Evolutionary conservation across 2,797 vertebrate genomes (phyloP), one percentile per base, ranked within the genome.

Genomic region (Lithobates pipiens): DNA sequence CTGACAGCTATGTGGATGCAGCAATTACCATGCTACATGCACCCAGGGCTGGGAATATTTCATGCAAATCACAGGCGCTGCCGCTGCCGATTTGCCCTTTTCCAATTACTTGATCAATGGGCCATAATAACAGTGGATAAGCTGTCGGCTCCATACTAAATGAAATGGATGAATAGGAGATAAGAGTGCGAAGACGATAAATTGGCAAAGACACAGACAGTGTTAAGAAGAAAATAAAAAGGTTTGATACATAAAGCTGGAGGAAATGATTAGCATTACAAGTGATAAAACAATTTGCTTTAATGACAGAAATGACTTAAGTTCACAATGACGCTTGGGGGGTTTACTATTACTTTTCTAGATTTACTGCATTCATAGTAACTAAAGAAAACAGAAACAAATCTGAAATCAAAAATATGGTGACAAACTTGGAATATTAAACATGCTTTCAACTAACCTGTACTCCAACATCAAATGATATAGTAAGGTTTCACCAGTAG

Each of bases 1-100:
- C 88, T 91, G 91, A 91, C 91, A 91, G 88, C 86, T 90, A 90
- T 91, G 88, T 91, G 88, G 89, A 88, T 88, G 91, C 89, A 88
- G 89, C 88, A 90, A 92, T 92, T 91, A 90, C 88, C 86, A 88
- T 67, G 90, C 91, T 90, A 89, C 88, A 91, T 90, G 89, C 88
- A 92, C 90, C 89, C 89, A 82, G 27, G 89, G 93, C 89, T 88
- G 75, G 89, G 89, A 88, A 90, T 86, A 90, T 87, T 90, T 90
- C 89, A 92, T 88, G 88, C 88, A 91, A 91, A 90, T 91, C 89
- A 88, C 86, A 91, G 83, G 80, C 91, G 85, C 81, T 65, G 88
- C 89, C 88, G 88, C 88, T 89, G 89, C 78, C 86, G 87, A 89
- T 88, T 93, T 92, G 89, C 90, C 89, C 86, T 87, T 88, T 89